Base-by-base conservation (phyloP, 2,113 vertebrate genomes). In the Ascaphus truei region DNA sequence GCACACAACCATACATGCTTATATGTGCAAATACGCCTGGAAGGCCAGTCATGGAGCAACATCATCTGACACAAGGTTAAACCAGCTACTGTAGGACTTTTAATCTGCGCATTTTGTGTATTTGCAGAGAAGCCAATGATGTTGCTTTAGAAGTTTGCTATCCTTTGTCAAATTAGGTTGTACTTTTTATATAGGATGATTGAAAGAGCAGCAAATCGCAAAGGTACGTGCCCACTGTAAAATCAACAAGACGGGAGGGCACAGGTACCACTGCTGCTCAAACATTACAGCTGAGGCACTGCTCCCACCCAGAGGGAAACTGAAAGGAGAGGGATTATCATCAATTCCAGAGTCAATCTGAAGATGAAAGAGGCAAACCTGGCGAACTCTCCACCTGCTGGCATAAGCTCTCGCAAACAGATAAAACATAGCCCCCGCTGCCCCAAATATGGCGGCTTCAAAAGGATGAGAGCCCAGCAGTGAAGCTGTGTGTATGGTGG, bases 281-380 rank as follows among this genome's bases (percentile, higher is more conserved):
- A 20, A 62, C 33, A 68, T 65, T 67, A 75, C 55, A 83, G 81
- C 45, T 78, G 72, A 86, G 79, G 75, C 76, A 79, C 80, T 81
- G 77, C 75, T 82, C 74, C 72, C 72, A 59, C 33, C 72, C 67
- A 80, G 72, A 77, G 79, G 79, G 78, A 80, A 80, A 72, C 77
- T 69, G 81, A 72, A 72, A 76, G 73, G 83, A 77, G 57, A 79
- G 75, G 75, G n/a, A n/a, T n/a, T n/a, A n/a, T n/a, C n/a, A n/a
- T n/a, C n/a, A 76, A 79, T 77, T 82, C 80, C 84, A 85, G 85
- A 85, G 72, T 81, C 79, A 82, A 85, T 82, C 62, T 65, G 39
- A 67, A 73, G 53, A 59, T 79, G 77, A 84, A 88, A 82, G 80
- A 87, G 75, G 92, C 93, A 94, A 95, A 95, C 93, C 94, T 96